phyloP scores from a whole-genome alignment of 2,888 invertebrate genomes.

The Scaptomyza parva region DNA sequence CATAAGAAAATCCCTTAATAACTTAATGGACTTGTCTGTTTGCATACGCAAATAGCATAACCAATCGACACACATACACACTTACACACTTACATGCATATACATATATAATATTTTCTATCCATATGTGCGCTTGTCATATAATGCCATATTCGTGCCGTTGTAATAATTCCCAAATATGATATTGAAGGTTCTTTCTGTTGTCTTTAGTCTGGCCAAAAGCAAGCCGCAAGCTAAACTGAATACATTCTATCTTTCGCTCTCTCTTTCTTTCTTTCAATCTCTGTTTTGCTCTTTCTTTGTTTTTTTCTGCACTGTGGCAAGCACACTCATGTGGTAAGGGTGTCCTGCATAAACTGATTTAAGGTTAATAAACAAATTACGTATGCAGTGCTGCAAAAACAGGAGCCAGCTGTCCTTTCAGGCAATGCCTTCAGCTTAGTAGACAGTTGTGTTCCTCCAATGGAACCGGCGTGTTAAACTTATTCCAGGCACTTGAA shows the following conservation, averaged over 20 bases:
- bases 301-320: not conserved
- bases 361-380: constrained; percentile 79
- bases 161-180: constrained; percentile 61
- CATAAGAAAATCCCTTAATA: constrained; percentile 75
- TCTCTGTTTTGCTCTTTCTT: too few species aligned
- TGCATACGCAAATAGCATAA: constrained; percentile 49
- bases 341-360: constrained; percentile 62
- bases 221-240: constrained; percentile 10
- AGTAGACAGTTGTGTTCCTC: constrained; percentile 11
- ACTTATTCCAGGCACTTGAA: constrained; percentile 3
- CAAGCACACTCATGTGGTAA: not conserved
- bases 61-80: constrained; percentile 31
- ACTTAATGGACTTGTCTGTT: constrained; percentile 75
- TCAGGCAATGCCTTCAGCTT: constrained; percentile 19
- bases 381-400: constrained; percentile 63
- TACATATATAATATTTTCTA: constrained; percentile 3
- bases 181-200: constrained; percentile 42
- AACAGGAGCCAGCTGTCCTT: constrained; percentile 27
- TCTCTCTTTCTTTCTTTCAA: not conserved
- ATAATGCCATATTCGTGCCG: constrained; percentile 46
- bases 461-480: constrained; percentile 4
- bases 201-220: constrained; percentile 1
- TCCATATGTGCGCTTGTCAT: constrained; percentile 25
- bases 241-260: not conserved
- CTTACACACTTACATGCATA: constrained; percentile 5